Percentiles rank a stretch among this genome's conserved stretches.
These are phyloP conservation scores for Mesitornis unicolor DNA, from an alignment of 2,113 vertebrate genomes.

Conservation along the genomic window DNA sequence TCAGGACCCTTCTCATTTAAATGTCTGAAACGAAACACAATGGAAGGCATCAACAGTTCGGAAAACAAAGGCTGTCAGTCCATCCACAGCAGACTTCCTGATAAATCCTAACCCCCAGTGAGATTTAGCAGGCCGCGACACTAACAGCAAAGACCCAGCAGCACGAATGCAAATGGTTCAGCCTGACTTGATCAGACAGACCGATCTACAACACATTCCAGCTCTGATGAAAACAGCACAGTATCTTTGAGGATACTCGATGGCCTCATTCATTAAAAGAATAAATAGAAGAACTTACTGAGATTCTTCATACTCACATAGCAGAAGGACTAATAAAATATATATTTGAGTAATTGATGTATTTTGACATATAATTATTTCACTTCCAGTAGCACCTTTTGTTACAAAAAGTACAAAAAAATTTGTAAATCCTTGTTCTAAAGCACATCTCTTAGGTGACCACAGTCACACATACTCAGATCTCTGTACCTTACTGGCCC, in stretches of 20 bases:
- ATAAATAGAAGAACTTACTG: neutral
- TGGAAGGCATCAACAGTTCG: slow-evolving; percentile 43
- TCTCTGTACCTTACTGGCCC: neutral
- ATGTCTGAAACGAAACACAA: slow-evolving; percentile 49
- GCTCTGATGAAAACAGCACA: neutral
- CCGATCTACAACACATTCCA: neutral
- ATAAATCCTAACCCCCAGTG: slow-evolving; percentile 2
- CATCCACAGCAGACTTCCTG: slow-evolving; percentile 21
- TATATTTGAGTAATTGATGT: neutral
- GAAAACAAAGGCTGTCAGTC: slow-evolving; percentile 42
- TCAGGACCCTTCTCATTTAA: slow-evolving; percentile 65
- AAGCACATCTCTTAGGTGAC: neutral
- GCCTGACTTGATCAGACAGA: neutral
- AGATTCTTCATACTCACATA: neutral
- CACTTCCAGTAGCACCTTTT: neutral
- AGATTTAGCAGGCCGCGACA: neutral
- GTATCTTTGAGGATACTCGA: neutral
- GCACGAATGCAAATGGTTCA: neutral
- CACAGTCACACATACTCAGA: neutral
- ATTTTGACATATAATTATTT: neutral
- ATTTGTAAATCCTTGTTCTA: neutral
- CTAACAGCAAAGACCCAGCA: neutral
- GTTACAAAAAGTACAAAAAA: neutral
- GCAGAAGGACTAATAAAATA: neutral
- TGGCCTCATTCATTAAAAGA: neutral